Evolutionary conservation across 92 coral and sea anemone species (phyloP).

Genomic region (Nematostella vectensis): DNA sequence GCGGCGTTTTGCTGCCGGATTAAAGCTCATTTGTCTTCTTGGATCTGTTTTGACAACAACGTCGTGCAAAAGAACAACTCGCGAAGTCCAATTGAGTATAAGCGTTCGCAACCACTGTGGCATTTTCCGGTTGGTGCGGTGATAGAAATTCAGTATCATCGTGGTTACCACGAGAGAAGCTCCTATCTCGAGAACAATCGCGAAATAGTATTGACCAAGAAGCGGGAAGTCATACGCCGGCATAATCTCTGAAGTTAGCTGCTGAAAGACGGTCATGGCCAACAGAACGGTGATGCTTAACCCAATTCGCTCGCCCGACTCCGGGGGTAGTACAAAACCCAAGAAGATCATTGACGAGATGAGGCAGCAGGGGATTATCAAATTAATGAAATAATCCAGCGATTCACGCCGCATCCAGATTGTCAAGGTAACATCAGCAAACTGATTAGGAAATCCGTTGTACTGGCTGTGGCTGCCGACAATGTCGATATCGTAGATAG

Average conservation of each 20-base stretch:
- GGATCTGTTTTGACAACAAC: background rate
- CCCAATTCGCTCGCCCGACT: conserved; percentile 93
- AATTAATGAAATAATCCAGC: conserved; percentile 69
- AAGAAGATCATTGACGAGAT: conserved; percentile 92
- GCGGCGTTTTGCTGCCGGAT: background rate
- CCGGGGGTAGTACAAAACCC: conserved; percentile 87
- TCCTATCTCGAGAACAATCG: conserved; percentile 82
- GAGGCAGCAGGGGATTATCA: conserved; percentile 88
- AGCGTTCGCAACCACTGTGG: conserved; percentile 62
- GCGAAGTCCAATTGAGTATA: conserved; percentile 72
- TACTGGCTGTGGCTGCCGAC: conserved; percentile 27
- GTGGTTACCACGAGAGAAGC: conserved; percentile 80
- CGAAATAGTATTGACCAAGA: conserved; percentile 91
- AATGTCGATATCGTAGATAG: conserved; percentile 31
- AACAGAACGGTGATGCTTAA: conserved; percentile 87
- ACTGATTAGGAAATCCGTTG: conserved; percentile 41
- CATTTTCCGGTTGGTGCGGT: conserved; percentile 90
- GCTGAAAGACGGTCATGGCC: conserved; percentile 97
- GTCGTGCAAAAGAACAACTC: conserved; percentile 47
- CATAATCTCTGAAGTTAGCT: conserved; percentile 88
- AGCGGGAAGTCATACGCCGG: conserved; percentile 91
- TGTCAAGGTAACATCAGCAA: conserved; percentile 62
- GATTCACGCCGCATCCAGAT: conserved; percentile 64
- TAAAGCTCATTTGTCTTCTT: background rate
- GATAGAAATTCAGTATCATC: conserved; percentile 82